Percentiles rank a stretch among this genome's conserved stretches.
These are phyloP conservation scores for Aleiodes leptofemur DNA, from an alignment of 2,888 invertebrate genomes.

Conservation along the genomic window DNA sequence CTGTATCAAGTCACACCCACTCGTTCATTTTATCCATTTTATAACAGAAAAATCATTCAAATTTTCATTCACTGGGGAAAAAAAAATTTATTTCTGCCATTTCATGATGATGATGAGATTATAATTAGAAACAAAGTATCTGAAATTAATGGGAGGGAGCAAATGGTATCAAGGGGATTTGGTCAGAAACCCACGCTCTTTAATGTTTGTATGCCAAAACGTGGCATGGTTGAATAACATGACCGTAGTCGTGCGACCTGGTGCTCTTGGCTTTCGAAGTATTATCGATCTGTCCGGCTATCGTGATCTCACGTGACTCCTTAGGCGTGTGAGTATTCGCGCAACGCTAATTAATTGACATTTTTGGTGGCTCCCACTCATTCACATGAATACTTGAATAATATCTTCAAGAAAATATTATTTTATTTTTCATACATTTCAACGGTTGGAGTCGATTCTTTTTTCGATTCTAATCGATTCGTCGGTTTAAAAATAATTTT, in stretches of 20 bases:
- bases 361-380: slow-evolving; percentile 41
- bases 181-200: slow-evolving; percentile 23
- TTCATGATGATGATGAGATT: slow-evolving; percentile 27
- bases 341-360: slow-evolving; percentile 47
- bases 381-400: background rate
- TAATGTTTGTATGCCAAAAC: slow-evolving; percentile 31
- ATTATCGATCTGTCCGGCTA: slow-evolving; percentile 52
- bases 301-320: slow-evolving; percentile 53
- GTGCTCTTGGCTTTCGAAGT: slow-evolving; percentile 50
- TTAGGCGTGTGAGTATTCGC: slow-evolving; percentile 33
- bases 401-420: too few species aligned
- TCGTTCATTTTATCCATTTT: too few species aligned
- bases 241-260: slow-evolving; percentile 47
- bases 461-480: too few species aligned
- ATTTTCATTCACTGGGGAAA: background rate
- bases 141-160: background rate
- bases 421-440: too few species aligned
- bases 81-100: slow-evolving; percentile 13
- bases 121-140: slow-evolving; percentile 2
- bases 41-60: background rate
- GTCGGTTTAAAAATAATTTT: too few species aligned
- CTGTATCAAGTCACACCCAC: slow-evolving; percentile 8
- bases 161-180: slow-evolving; percentile 1
- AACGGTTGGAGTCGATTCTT: too few species aligned
- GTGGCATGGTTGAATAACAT: slow-evolving; percentile 40